Evolutionary conservation across 2,888 invertebrate genomes (phyloP).

Genomic region (Coelogynopora nodosa): DNA sequence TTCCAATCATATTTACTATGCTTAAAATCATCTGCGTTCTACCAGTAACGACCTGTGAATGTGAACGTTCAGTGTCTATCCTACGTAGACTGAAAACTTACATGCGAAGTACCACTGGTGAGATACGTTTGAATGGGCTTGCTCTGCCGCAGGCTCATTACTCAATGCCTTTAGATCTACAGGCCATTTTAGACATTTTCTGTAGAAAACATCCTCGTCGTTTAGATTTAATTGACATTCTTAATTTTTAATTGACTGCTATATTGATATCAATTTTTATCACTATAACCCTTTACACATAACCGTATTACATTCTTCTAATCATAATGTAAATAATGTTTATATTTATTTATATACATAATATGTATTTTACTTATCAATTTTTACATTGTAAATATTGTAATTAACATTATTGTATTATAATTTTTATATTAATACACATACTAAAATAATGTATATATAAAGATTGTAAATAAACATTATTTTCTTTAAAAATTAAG

Average conservation of each 20-base stretch:
- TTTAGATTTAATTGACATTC: constrained; percentile 23
- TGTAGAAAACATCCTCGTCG: constrained; percentile 29
- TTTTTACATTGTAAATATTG: no score
- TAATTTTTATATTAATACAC: no score
- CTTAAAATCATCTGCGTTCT: constrained; percentile 37
- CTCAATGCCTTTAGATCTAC: constrained; percentile 25
- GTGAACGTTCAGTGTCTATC: constrained; percentile 35
- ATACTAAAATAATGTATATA: no score
- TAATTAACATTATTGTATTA: no score
- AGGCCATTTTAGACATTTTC: constrained; percentile 36
- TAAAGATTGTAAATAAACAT: no score
- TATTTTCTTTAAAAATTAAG: no score
- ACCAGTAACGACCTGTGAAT: constrained; percentile 35
- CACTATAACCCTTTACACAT: background rate
- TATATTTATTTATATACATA: no score
- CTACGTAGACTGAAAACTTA: constrained; percentile 37
- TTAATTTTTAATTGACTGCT: background rate
- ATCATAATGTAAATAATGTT: background rate
- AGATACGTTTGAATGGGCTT: constrained; percentile 36
- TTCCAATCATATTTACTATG: constrained; percentile 38
- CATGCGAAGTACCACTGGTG: constrained; percentile 33
- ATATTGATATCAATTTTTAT: background rate
- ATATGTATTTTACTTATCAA: no score
- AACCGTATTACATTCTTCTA: background rate
- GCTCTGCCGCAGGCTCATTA: constrained; percentile 42